Conservation (phyloP, 64 coral and sea anemone genomes). For the Acropora tenuis region DNA sequence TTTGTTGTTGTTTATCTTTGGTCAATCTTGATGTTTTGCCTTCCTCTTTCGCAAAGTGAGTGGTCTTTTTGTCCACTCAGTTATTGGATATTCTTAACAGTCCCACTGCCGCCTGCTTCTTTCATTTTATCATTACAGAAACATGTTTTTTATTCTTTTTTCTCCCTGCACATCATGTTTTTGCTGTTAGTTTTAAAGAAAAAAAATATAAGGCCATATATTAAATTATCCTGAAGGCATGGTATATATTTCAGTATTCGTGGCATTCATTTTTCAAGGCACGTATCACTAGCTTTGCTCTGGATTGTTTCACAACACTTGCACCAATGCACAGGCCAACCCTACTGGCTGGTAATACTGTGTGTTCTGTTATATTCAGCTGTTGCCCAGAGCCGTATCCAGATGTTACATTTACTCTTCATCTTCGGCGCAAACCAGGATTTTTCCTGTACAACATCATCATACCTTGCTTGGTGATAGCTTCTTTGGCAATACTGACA, state of each 20-base stretch:
- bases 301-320: not conserved
- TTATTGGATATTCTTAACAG: not conserved
- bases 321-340: conserved; percentile 20
- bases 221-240: not conserved
- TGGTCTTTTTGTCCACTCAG: not conserved
- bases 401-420: conserved; percentile 87
- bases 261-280: not conserved
- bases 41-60: not conserved
- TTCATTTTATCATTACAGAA: too few species aligned
- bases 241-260: too few species aligned
- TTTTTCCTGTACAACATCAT: conserved; percentile 98
- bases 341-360: conserved; percentile 51
- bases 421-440: conserved; percentile 87
- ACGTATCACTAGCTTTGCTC: not conserved
- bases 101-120: too few species aligned
- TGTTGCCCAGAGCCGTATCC: conserved; percentile 96
- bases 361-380: conserved; percentile 81
- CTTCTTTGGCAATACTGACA: conserved; percentile 83
- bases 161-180: too few species aligned
- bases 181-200: too few species aligned
- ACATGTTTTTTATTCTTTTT: too few species aligned
- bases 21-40: not conserved
- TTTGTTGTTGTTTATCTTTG: too few species aligned
- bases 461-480: conserved; percentile 93
- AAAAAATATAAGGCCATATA: too few species aligned